phyloP scores from a whole-genome alignment of 1,140 invertebrate species.

The Cephus cinctus region DNA sequence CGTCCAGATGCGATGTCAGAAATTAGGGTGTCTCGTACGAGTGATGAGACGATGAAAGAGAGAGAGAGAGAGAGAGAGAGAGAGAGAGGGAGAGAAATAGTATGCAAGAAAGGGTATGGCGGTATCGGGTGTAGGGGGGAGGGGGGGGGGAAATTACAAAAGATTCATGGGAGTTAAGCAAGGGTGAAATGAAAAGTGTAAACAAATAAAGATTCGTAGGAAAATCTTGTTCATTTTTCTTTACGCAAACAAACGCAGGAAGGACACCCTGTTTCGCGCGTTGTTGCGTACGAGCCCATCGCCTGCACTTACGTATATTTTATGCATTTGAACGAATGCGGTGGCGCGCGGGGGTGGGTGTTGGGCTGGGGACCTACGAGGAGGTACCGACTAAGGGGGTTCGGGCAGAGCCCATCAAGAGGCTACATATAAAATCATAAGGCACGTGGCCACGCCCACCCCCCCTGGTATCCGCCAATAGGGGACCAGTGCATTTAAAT shows the following conservation, averaged over 20 bases:
- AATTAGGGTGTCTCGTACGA: too few relatives aligned
- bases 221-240: background rate
- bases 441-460: constrained; percentile 48
- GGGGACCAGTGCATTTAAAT: constrained; percentile 48
- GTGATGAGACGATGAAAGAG: constrained; percentile 8
- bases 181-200: background rate
- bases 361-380: constrained; percentile 13
- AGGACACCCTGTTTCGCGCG: background rate
- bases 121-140: background rate
- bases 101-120: background rate
- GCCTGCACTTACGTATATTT: constrained; percentile 31
- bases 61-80: background rate
- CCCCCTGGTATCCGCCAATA: constrained; percentile 48
- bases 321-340: constrained; percentile 32
- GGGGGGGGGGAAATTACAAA: background rate
- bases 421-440: constrained; percentile 54
- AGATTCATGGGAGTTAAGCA: background rate
- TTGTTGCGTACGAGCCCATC: constrained; percentile 1
- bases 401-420: constrained; percentile 27
- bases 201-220: background rate
- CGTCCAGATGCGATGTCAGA: too few relatives aligned
- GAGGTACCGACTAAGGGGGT: background rate
- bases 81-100: background rate
- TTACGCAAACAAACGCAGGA: background rate
- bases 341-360: constrained; percentile 12